Evolutionary conservation across 1,140 invertebrate species (phyloP).

Genomic region (Drosophila littoralis): DNA sequence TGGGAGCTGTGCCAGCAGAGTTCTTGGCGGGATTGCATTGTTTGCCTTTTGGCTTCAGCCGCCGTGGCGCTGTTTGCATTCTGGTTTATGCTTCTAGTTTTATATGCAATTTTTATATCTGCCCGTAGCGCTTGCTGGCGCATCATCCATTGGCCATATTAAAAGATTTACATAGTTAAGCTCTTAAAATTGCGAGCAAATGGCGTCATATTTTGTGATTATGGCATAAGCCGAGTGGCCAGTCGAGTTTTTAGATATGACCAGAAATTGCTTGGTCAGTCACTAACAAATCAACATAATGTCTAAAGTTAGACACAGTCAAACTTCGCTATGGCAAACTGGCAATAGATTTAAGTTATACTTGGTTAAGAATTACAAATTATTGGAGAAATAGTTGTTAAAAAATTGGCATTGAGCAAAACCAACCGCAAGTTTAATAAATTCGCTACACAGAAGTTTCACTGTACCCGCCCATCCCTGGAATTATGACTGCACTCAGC

Average conservation of each 20-base stretch:
- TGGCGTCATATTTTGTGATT: conserved; percentile 65
- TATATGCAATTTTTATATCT: conserved; percentile 64
- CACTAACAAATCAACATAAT: conserved; percentile 35
- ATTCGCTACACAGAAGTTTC: conserved; percentile 1
- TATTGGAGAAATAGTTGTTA: too few species aligned
- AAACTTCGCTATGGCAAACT: not conserved
- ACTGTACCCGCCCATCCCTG: conserved; percentile 3
- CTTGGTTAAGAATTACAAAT: too few species aligned
- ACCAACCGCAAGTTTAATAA: conserved; percentile 1
- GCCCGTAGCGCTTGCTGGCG: not conserved
- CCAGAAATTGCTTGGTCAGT: conserved; percentile 18
- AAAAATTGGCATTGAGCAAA: conserved; percentile 2
- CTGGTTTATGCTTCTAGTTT: conserved; percentile 63
- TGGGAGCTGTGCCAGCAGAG: conserved; percentile 50
- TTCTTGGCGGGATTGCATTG: conserved; percentile 67
- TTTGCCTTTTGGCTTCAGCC: conserved; percentile 72
- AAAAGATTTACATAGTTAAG: conserved; percentile 75
- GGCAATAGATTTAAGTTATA: too few species aligned
- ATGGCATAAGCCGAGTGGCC: conserved; percentile 36
- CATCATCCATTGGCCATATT: conserved; percentile 66
- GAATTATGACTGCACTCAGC: conserved; percentile 40
- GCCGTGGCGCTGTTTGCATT: conserved; percentile 68
- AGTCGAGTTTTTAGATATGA: conserved; percentile 9
- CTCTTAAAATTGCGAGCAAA: conserved; percentile 57
- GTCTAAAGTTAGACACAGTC: conserved; percentile 24